Conservation (phyloP, 2,797 vertebrate genomes). For the Pseudopleuronectes americanus region DNA sequence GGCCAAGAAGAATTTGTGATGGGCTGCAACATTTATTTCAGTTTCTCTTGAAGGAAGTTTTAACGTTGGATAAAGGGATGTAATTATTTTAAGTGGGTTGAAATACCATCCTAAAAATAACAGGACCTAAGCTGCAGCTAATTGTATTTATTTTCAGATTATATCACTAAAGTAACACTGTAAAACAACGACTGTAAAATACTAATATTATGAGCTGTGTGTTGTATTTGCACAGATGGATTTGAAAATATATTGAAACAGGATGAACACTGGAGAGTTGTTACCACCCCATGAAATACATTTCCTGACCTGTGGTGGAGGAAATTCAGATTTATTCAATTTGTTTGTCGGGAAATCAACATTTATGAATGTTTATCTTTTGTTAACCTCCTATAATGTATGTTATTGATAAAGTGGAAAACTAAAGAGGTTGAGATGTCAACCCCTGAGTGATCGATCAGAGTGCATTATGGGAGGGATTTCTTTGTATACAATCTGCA, state of each 20-base stretch:
- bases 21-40: not conserved
- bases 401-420: no score
- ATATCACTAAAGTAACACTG: slow-evolving; percentile 17
- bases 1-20: slow-evolving; percentile 34
- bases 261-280: no score
- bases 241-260: not conserved
- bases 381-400: no score
- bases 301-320: slow-evolving; percentile 4
- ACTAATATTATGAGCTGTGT: slow-evolving; percentile 42
- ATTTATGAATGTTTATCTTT: not conserved
- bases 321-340: not conserved
- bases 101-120: slow-evolving; percentile 3
- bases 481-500: slow-evolving; percentile 46
- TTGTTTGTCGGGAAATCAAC: not conserved
- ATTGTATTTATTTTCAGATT: slow-evolving; percentile 51
- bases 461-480: slow-evolving; percentile 16
- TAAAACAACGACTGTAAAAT: slow-evolving; percentile 22
- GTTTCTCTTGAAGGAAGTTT: slow-evolving; percentile 3
- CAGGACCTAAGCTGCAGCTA: slow-evolving; percentile 13
- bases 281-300: slow-evolving; percentile 1
- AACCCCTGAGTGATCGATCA: no score
- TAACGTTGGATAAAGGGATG: not conserved
- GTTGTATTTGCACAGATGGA: not conserved
- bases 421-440: no score
- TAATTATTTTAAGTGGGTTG: not conserved